These are phyloP conservation scores for Myopa testacea DNA, from an alignment of 2,888 invertebrate genomes.

Conservation along the genomic window DNA sequence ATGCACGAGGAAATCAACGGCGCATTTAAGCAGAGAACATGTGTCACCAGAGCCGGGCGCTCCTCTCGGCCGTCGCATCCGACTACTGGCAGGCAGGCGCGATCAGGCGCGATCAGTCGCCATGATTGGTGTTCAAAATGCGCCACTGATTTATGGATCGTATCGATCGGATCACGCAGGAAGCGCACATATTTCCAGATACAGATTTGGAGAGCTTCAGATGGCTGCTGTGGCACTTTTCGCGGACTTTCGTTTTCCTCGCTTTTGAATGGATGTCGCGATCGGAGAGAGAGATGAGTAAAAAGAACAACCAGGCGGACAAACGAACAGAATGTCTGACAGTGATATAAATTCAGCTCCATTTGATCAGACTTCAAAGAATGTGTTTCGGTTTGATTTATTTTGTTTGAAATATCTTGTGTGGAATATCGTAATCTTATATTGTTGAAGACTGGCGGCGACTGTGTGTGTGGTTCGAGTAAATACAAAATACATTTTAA, in stretches of 20 bases:
- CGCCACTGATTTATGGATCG: constrained; percentile 50
- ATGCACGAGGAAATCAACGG: constrained; percentile 26
- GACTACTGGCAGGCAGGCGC: constrained; percentile 24
- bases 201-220: background rate
- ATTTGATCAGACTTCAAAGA: constrained; percentile 29
- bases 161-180: constrained; percentile 30
- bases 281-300: background rate
- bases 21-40: constrained; percentile 33
- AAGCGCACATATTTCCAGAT: constrained; percentile 17
- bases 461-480: background rate
- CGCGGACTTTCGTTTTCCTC: background rate
- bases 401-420: background rate
- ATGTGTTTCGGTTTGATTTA: constrained; percentile 8
- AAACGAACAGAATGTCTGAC: background rate
- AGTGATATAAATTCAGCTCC: constrained; percentile 14
- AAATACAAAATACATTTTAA: too few relatives aligned
- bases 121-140: constrained; percentile 35
- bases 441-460: constrained; percentile 17
- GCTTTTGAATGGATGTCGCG: constrained; percentile 3
- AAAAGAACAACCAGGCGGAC: too few relatives aligned
- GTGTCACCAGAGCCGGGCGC: constrained; percentile 8
- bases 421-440: constrained; percentile 3
- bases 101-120: constrained; percentile 30
- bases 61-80: background rate
- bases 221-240: constrained; percentile 2